Conservation (phyloP, 2,888 invertebrate genomes). For the Graphium colonna region DNA sequence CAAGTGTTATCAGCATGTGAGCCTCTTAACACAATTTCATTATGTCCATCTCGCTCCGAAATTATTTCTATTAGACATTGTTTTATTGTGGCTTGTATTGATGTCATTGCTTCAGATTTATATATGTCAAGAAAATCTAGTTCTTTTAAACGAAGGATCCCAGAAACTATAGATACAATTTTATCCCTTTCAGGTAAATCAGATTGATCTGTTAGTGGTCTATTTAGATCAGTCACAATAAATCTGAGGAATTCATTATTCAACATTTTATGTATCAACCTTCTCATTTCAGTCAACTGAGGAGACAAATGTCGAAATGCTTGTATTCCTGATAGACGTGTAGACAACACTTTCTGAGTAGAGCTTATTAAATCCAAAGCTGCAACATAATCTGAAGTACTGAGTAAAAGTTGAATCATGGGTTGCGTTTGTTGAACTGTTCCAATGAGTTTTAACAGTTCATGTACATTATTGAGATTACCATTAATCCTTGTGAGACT, state of each 20-base stretch:
- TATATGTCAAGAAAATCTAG: constrained; percentile 93
- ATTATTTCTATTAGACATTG: constrained; percentile 90
- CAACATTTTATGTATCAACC: constrained; percentile 97
- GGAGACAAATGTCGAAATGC: constrained; percentile 97
- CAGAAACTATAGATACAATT: constrained; percentile 92
- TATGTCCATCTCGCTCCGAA: constrained; percentile 66
- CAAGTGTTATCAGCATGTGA: constrained; percentile 67
- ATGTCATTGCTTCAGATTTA: constrained; percentile 93
- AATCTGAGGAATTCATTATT: constrained; percentile 96
- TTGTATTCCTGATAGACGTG: constrained; percentile 94
- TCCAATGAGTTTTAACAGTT: constrained; percentile 92
- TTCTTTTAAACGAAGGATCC: constrained; percentile 91
- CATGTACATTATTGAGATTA: constrained; percentile 83
- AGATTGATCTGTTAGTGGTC: constrained; percentile 82
- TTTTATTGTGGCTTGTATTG: constrained; percentile 93
- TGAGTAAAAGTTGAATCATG: constrained; percentile 95
- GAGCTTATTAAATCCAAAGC: constrained; percentile 97
- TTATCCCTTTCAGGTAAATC: constrained; percentile 91
- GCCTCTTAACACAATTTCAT: constrained; percentile 69
- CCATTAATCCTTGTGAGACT: constrained; percentile 83
- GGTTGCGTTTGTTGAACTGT: constrained; percentile 99
- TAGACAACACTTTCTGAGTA: constrained; percentile 95
- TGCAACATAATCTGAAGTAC: constrained; percentile 97
- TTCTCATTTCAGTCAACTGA: constrained; percentile 96
- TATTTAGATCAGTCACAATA: constrained; percentile 93